Evolutionary conservation across 1,140 invertebrate genomes (phyloP).

Genomic region (Asobara japonica): DNA sequence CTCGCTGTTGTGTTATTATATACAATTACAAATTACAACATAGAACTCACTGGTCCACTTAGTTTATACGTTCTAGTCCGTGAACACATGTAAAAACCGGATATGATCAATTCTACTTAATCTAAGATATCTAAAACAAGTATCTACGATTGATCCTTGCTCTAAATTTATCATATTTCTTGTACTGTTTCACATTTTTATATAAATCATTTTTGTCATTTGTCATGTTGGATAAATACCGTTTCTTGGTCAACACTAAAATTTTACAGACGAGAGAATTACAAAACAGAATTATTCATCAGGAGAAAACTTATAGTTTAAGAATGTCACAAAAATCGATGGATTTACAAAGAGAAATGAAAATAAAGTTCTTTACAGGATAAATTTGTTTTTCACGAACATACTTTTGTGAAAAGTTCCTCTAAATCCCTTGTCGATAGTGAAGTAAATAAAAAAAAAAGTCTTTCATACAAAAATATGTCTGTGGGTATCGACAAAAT

Average conservation of each 20-base stretch:
- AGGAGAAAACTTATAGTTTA: too few species aligned
- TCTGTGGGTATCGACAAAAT: too few species aligned
- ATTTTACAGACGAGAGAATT: background rate
- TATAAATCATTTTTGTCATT: background rate
- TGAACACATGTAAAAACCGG: constrained; percentile 20
- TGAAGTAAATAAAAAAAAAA: too few species aligned
- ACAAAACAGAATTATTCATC: too few species aligned
- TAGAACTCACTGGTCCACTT: constrained; percentile 22
- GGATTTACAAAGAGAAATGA: too few species aligned
- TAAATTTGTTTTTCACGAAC: too few species aligned
- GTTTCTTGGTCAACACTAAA: background rate
- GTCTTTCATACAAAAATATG: too few species aligned
- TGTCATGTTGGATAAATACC: background rate
- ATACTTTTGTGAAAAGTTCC: too few species aligned
- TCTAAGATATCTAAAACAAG: background rate
- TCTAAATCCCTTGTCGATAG: too few species aligned
- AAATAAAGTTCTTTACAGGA: too few species aligned
- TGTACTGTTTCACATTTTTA: background rate
- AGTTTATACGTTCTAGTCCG: background rate
- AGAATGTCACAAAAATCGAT: too few species aligned
- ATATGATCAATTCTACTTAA: constrained; percentile 11
- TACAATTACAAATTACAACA: constrained; percentile 13
- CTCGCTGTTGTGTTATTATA: constrained; percentile 13
- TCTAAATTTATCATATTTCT: background rate
- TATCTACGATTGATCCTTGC: background rate